These are phyloP conservation scores for Connochaetes taurinus DNA, from an alignment of 2,113 vertebrate species.

Conservation along the genomic window DNA sequence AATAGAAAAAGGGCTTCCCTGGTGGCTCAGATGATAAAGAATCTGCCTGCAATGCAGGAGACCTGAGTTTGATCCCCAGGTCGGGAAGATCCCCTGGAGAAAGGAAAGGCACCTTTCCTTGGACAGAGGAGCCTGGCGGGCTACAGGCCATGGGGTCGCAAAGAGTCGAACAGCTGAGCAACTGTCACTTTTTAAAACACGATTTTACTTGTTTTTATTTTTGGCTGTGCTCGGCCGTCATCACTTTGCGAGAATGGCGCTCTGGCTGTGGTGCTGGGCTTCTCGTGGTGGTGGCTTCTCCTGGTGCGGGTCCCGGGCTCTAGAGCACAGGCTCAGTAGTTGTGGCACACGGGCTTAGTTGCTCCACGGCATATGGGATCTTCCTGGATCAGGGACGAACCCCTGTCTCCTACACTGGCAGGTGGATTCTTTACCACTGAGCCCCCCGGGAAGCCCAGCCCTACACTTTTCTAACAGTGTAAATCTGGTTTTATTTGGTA, in stretches of 20 bases:
- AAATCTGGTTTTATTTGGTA: background rate
- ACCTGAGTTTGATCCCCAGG: background rate
- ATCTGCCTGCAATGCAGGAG: background rate
- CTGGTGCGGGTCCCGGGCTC: fast-evolving
- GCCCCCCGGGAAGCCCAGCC: background rate
- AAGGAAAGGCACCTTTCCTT: background rate
- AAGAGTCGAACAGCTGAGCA: background rate
- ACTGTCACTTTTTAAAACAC: background rate
- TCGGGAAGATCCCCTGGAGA: background rate
- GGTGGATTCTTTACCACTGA: background rate
- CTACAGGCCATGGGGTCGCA: background rate
- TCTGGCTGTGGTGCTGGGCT: background rate
- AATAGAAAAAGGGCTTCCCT: background rate
- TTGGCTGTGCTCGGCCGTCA: background rate
- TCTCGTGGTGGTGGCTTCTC: background rate
- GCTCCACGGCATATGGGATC: background rate
- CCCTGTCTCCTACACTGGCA: background rate
- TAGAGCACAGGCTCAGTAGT: background rate
- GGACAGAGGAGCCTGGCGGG: background rate
- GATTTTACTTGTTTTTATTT: background rate
- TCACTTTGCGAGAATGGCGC: background rate
- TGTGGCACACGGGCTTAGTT: fast-evolving
- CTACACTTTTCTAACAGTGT: background rate
- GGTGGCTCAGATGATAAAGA: background rate
- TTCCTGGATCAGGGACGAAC: background rate